phyloP scores from a whole-genome alignment of 2,888 invertebrate genomes.

The Xylophagus ater region DNA sequence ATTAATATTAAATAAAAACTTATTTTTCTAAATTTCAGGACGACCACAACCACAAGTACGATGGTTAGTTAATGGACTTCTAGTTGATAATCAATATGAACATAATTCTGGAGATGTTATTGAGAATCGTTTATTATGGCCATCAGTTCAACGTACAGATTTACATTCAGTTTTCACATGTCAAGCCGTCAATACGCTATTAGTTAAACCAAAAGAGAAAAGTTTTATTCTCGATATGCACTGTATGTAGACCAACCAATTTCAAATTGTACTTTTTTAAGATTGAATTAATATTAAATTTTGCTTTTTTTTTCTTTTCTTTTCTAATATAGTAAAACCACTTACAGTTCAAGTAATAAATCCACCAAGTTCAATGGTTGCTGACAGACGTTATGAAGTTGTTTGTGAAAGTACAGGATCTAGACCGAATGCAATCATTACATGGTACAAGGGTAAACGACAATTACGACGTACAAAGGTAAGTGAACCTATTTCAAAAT shows the following conservation, averaged over 20 bases:
- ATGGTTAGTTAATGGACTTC: slow-evolving; percentile 71
- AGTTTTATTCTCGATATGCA: slow-evolving; percentile 67
- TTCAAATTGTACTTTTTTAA: no score
- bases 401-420: slow-evolving; percentile 77
- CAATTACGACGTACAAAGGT: slow-evolving; percentile 72
- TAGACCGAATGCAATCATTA: slow-evolving; percentile 72
- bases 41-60: slow-evolving; percentile 72
- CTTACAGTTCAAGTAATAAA: slow-evolving; percentile 67
- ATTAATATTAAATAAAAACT: no score
- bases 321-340: slow-evolving; percentile 55
- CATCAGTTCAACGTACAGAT: slow-evolving; percentile 63
- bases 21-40: slow-evolving; percentile 40
- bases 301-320: slow-evolving; percentile 4
- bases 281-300: not conserved
- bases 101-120: slow-evolving; percentile 78
- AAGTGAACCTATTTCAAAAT: slow-evolving; percentile 22
- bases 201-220: slow-evolving; percentile 68
- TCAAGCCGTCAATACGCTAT: slow-evolving; percentile 73
- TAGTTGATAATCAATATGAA: slow-evolving; percentile 72
- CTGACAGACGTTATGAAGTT: slow-evolving; percentile 73
- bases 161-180: slow-evolving; percentile 80
- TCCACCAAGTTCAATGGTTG: slow-evolving; percentile 58
- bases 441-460: slow-evolving; percentile 82
- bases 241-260: slow-evolving; percentile 51
- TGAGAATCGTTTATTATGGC: slow-evolving; percentile 68